These are phyloP conservation scores for Oryzias melastigma DNA, from an alignment of 2,113 vertebrate species.

Conservation along the genomic window DNA sequence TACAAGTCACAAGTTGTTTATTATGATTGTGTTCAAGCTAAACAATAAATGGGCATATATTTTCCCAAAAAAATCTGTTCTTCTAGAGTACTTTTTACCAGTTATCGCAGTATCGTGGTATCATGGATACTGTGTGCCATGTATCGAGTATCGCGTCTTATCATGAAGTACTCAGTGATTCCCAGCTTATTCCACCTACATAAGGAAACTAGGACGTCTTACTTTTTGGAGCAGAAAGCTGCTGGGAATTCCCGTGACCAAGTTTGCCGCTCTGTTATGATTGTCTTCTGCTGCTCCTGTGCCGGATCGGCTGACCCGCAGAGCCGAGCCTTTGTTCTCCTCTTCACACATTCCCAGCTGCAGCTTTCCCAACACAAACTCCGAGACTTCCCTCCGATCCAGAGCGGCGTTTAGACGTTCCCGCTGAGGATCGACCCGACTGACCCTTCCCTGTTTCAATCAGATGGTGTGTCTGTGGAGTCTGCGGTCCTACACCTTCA, in stretches of 20 bases:
- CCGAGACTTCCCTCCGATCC: no score
- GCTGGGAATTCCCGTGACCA: neutral
- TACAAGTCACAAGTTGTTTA: no score
- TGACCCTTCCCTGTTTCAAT: neutral
- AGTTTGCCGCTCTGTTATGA: neutral
- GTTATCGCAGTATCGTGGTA: no score
- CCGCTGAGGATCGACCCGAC: neutral
- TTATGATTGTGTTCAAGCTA: no score
- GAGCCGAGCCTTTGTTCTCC: neutral
- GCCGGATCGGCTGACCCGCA: neutral
- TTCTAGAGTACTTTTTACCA: no score
- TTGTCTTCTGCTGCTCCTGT: neutral
- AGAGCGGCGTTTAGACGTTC: neutral
- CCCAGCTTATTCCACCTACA: no score
- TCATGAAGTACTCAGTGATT: no score
- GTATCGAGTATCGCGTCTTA: no score
- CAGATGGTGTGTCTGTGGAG: slow-evolving; percentile 94
- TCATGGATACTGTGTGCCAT: no score
- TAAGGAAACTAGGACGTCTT: neutral
- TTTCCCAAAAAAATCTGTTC: no score
- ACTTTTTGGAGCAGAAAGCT: neutral
- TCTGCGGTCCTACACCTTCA: slow-evolving; percentile 89
- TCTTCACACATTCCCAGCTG: slow-evolving; percentile 1
- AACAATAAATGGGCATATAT: no score
- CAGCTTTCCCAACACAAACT: neutral